A percentile compares a stretch with the other conserved stretches of the same genome.
Conservation (phyloP, 2,113 vertebrate genomes). For the Sander vitreus region DNA sequence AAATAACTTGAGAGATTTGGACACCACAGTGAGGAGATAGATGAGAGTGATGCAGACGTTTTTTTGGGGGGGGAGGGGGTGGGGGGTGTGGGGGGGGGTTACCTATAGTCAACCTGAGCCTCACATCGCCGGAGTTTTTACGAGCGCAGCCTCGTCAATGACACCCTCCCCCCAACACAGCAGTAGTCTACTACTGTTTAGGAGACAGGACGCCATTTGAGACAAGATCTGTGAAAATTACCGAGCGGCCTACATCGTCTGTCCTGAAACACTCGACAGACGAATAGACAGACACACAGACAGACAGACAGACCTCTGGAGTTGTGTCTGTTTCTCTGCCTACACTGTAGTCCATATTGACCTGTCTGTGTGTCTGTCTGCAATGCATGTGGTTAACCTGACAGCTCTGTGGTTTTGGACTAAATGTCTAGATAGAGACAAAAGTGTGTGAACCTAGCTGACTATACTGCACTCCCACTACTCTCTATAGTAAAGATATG, state of each 20-base stretch:
- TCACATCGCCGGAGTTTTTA: slow-evolving; percentile 75
- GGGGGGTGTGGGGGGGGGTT: slow-evolving; percentile 62
- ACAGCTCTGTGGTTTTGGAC: slow-evolving; percentile 52
- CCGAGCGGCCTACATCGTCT: slow-evolving; percentile 80
- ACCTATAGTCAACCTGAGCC: slow-evolving; percentile 81
- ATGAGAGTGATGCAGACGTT: slow-evolving; percentile 51
- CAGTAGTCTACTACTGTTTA: slow-evolving; percentile 65
- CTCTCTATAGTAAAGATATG: not conserved
- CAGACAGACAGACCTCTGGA: slow-evolving; percentile 87
- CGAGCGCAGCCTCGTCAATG: slow-evolving; percentile 66
- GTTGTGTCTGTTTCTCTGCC: slow-evolving; percentile 84
- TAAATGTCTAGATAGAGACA: slow-evolving; percentile 30
- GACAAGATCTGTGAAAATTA: slow-evolving; percentile 74
- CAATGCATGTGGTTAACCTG: slow-evolving; percentile 74
- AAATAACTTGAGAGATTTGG: slow-evolving; percentile 53
- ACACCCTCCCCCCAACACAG: slow-evolving; percentile 65
- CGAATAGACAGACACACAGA: slow-evolving; percentile 86
- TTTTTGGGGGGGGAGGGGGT: not conserved
- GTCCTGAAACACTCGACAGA: slow-evolving; percentile 85
- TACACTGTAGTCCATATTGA: slow-evolving; percentile 79
- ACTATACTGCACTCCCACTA: slow-evolving; percentile 33
- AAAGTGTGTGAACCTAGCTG: slow-evolving; percentile 48
- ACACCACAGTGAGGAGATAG: slow-evolving; percentile 52
- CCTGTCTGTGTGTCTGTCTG: slow-evolving; percentile 87
- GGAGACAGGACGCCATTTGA: slow-evolving; percentile 75